A percentile compares a stretch with the other conserved stretches of the same genome.
phyloP scores from a whole-genome alignment of 2,797 vertebrate species.

The Eulemur rubriventer region DNA sequence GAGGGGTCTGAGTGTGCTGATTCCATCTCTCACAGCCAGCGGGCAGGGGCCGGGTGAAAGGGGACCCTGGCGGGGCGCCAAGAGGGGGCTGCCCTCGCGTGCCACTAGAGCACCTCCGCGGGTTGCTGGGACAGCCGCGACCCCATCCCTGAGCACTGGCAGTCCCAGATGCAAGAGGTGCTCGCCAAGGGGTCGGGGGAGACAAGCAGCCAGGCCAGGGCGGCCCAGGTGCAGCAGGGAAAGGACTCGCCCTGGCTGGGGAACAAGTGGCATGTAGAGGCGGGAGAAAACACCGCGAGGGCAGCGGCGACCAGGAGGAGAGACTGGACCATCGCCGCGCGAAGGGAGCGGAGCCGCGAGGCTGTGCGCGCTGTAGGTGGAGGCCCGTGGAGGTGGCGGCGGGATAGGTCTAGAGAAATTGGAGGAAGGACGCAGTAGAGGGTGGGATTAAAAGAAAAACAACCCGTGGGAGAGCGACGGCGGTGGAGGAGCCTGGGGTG shows the following conservation, averaged over 20 bases:
- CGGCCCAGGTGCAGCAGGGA: too few relatives aligned
- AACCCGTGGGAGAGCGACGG: neutral
- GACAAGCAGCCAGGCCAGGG: neutral
- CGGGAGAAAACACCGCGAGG: neutral
- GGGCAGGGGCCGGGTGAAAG: rapidly evolving
- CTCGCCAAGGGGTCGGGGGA: neutral
- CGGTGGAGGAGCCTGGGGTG: neutral
- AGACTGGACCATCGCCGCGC: rapidly evolving
- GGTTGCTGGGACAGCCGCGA: too few relatives aligned
- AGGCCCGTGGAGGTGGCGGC: neutral
- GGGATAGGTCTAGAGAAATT: neutral
- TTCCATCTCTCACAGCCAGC: neutral
- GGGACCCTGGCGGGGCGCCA: rapidly evolving
- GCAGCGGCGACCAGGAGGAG: too few relatives aligned
- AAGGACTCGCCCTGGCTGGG: neutral
- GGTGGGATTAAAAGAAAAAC: neutral
- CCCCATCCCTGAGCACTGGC: neutral
- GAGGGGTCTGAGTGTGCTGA: too few relatives aligned
- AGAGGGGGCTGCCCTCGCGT: neutral
- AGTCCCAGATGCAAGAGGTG: too few relatives aligned
- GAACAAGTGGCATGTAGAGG: rapidly evolving
- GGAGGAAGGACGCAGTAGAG: neutral
- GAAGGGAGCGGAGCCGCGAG: neutral
- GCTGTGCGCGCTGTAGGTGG: too few relatives aligned
- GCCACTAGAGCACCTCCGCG: rapidly evolving